These are phyloP conservation scores for Drosophila tropicalis DNA, from an alignment of 1,140 invertebrate species.

Conservation along the genomic window DNA sequence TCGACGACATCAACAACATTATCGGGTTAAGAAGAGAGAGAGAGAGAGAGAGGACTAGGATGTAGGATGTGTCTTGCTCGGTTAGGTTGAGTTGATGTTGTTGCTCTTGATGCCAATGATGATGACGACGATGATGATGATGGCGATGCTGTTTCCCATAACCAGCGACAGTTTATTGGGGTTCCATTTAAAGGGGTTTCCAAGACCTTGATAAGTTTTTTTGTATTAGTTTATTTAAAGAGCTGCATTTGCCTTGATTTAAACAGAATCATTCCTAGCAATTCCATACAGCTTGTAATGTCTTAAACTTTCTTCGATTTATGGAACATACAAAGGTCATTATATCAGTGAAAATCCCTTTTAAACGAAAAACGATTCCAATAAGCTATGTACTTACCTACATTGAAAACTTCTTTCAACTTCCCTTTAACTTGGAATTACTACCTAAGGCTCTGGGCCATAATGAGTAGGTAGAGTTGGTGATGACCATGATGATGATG, in stretches of 20 bases:
- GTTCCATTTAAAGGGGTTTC: background rate
- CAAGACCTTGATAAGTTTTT: too few relatives aligned
- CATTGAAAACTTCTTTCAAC: background rate
- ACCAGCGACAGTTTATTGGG: background rate
- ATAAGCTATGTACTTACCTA: too few relatives aligned
- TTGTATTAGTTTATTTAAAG: too few relatives aligned
- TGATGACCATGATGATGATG: constrained; percentile 23
- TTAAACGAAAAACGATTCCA: too few relatives aligned
- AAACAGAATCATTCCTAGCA: too few relatives aligned
- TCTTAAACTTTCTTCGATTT: too few relatives aligned
- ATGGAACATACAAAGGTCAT: too few relatives aligned
- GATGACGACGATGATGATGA: background rate
- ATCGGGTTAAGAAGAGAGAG: constrained; percentile 30
- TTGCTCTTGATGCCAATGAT: constrained; percentile 16
- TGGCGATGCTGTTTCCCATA: background rate
- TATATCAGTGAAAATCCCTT: too few relatives aligned
- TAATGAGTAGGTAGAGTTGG: background rate
- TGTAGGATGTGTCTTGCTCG: constrained; percentile 40
- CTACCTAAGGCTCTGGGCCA: background rate
- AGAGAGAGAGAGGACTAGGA: constrained; percentile 15
- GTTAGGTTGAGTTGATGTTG: constrained; percentile 46
- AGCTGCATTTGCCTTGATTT: too few relatives aligned
- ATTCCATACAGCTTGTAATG: too few relatives aligned
- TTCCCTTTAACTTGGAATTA: background rate
- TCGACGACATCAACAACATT: constrained; percentile 40